These are phyloP conservation scores for Athalia rosae DNA, from an alignment of 2,888 invertebrate species.

Conservation along the genomic window DNA sequence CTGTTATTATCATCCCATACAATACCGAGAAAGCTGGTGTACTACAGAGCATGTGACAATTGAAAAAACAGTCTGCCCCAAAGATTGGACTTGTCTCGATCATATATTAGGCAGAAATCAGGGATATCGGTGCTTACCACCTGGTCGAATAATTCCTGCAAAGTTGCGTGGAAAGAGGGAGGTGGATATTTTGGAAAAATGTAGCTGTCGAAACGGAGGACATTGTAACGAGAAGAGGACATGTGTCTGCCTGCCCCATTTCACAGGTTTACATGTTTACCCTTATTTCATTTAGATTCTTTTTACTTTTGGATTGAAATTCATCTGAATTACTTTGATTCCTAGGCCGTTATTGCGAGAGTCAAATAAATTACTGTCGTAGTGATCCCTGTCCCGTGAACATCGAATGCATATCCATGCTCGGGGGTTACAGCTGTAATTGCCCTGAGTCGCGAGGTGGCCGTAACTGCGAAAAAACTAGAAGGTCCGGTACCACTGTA, in stretches of 20 bases:
- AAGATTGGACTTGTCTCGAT: slow-evolving; percentile 36
- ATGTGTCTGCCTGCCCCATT: slow-evolving; percentile 35
- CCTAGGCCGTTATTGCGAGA: slow-evolving; percentile 38
- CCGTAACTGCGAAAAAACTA: slow-evolving; percentile 29
- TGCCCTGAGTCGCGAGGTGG: slow-evolving; percentile 30
- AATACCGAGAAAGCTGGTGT: slow-evolving; percentile 29
- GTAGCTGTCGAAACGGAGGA: slow-evolving; percentile 39
- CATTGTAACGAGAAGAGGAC: slow-evolving; percentile 9
- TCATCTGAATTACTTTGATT: neutral
- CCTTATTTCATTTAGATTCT: neutral
- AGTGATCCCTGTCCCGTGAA: slow-evolving; percentile 32
- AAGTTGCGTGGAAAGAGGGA: neutral
- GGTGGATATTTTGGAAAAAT: neutral
- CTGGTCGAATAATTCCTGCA: slow-evolving; percentile 15
- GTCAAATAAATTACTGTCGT: slow-evolving; percentile 36
- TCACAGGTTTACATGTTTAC: slow-evolving; percentile 25
- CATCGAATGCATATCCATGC: slow-evolving; percentile 26
- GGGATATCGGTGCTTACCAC: slow-evolving; percentile 43
- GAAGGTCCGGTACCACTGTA: neutral
- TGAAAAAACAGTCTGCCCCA: slow-evolving; percentile 9
- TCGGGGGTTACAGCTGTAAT: slow-evolving; percentile 38
- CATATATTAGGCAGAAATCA: slow-evolving; percentile 23
- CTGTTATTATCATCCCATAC: slow-evolving; percentile 29
- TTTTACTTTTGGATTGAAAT: neutral
- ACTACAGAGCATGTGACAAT: neutral